phyloP scores from a whole-genome alignment of 1,140 invertebrate species.

The Eupristina koningsbergeri region DNA sequence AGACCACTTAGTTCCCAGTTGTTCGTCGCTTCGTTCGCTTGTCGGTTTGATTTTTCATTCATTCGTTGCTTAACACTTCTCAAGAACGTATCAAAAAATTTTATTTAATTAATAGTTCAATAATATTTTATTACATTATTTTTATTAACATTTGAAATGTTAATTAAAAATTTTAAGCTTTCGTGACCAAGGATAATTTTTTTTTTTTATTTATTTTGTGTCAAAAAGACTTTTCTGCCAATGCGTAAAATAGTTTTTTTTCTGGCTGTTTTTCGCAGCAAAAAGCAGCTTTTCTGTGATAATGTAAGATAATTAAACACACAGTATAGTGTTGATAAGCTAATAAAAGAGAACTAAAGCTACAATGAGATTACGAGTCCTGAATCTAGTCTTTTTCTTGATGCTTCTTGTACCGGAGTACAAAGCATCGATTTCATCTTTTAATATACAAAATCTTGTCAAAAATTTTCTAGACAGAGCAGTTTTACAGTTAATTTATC shows the following conservation, averaged over 20 bases:
- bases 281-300: background rate
- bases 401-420: background rate
- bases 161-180: background rate
- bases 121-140: background rate
- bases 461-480: constrained; percentile 4
- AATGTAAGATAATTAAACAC: background rate
- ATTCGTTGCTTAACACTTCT: constrained; percentile 34
- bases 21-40: constrained; percentile 61
- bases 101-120: background rate
- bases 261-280: background rate
- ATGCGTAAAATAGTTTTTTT: background rate
- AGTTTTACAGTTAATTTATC: background rate
- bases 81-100: background rate
- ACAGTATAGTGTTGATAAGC: background rate
- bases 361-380: background rate
- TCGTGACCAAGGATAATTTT: background rate
- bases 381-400: constrained; percentile 31
- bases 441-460: background rate
- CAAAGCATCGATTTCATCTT: background rate
- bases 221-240: background rate
- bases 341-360: background rate
- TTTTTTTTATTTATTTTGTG: background rate
- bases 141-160: background rate
- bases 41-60: constrained; percentile 13
- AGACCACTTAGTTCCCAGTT: constrained; percentile 68